Percentiles rank a stretch among this genome's conserved stretches.
Conservation (phyloP, 2,888 invertebrate species). For the Eledona agricola region DNA sequence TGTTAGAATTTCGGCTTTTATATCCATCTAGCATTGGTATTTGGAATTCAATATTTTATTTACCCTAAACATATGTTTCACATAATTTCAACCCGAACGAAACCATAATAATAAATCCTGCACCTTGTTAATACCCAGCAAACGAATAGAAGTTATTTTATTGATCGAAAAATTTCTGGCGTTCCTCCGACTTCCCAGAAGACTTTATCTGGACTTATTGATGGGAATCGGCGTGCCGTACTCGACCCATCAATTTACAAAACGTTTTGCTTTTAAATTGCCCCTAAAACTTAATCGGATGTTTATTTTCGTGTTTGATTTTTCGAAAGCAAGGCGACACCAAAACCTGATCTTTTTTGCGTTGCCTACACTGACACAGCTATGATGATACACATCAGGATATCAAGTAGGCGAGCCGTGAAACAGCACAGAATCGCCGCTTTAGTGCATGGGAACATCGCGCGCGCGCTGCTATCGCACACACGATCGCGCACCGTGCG, state of each 20-base stretch:
- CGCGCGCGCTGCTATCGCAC: conserved; percentile 53
- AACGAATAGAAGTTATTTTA: conserved; percentile 31
- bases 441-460: conserved; percentile 56
- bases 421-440: conserved; percentile 53
- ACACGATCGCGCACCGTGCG: conserved; percentile 54
- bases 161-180: conserved; percentile 33
- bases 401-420: conserved; percentile 55
- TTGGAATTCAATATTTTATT: conserved; percentile 22
- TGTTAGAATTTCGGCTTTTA: conserved; percentile 18
- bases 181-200: conserved; percentile 34
- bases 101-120: conserved; percentile 25
- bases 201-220: conserved; percentile 33
- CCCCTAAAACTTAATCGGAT: too few relatives aligned
- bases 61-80: too few relatives aligned
- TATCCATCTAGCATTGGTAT: conserved; percentile 15
- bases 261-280: too few relatives aligned
- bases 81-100: too few relatives aligned
- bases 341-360: too few relatives aligned
- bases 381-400: conserved; percentile 54
- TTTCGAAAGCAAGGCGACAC: too few relatives aligned
- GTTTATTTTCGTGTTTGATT: too few relatives aligned
- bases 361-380: conserved; percentile 46
- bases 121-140: conserved; percentile 20
- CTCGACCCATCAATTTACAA: too few relatives aligned
- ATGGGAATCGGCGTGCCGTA: conserved; percentile 36